A percentile compares a stretch with the other conserved stretches of the same genome.
Evolutionary conservation across 2,113 vertebrate genomes (phyloP).

Genomic region (Hippocampus guttulatus): DNA sequence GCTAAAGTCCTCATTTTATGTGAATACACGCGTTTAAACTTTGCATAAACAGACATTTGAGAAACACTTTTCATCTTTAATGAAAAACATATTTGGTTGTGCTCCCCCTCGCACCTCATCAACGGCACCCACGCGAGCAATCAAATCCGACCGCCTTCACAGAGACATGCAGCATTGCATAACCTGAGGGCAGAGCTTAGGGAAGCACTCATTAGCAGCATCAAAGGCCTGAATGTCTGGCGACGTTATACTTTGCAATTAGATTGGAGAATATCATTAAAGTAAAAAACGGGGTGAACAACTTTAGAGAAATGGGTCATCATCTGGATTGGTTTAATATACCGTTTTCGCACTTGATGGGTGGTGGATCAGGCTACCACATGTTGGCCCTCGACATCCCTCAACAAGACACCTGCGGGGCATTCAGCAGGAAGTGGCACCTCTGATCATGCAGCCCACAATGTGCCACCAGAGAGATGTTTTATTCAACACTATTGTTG

Average conservation of each 20-base stretch:
- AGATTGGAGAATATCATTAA: conserved; percentile 41
- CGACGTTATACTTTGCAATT: conserved; percentile 37
- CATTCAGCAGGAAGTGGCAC: conserved; percentile 23
- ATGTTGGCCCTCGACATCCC: conserved; percentile 12
- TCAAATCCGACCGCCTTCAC: conserved; percentile 38
- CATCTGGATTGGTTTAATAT: conserved; percentile 28
- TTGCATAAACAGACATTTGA: conserved; percentile 39
- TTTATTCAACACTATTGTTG: conserved; percentile 18
- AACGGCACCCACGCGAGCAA: conserved; percentile 46
- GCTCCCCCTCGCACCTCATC: conserved; percentile 9
- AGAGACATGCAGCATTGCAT: conserved; percentile 35
- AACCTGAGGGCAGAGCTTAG: conserved; percentile 47
- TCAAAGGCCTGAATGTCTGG: conserved; percentile 49
- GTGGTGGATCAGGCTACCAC: conserved; percentile 44
- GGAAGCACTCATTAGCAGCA: conserved; percentile 59
- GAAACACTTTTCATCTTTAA: conserved; percentile 64
- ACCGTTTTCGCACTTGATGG: conserved; percentile 35
- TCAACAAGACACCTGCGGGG: conserved; percentile 20
- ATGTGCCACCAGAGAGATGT: conserved; percentile 19
- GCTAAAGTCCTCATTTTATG: conserved; percentile 36
- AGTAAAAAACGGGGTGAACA: conserved; percentile 24
- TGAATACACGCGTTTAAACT: conserved; percentile 13
- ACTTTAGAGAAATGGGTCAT: conserved; percentile 47
- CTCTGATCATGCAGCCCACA: conserved; percentile 13
- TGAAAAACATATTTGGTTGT: conserved; percentile 57